Conservation (phyloP, 2,797 vertebrate species). For the Micropoecilia bifurca region DNA sequence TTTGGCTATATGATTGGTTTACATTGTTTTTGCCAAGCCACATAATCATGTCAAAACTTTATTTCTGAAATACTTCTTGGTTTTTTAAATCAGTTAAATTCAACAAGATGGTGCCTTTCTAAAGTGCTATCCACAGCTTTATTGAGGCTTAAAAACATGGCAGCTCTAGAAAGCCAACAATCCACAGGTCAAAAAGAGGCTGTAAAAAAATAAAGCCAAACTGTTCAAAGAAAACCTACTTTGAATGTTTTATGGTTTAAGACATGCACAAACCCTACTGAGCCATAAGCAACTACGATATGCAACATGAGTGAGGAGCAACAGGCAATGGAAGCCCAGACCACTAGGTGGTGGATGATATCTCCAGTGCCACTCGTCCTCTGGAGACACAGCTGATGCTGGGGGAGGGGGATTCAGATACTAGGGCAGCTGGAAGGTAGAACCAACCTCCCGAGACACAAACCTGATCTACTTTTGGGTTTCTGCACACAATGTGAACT, state of each 20-base stretch:
- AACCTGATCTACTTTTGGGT: conserved; percentile 80
- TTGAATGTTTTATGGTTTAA: conserved; percentile 52
- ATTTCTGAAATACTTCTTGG: neutral
- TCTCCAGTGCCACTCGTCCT: conserved; percentile 82
- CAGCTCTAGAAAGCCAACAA: conserved; percentile 7
- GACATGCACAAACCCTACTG: conserved; percentile 80
- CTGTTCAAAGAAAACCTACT: conserved; percentile 58
- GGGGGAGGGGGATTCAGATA: conserved; percentile 37
- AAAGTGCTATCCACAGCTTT: neutral
- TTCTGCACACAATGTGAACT: conserved; percentile 77
- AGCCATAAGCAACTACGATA: conserved; percentile 71
- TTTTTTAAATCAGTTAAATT: neutral
- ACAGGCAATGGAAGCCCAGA: conserved; percentile 61
- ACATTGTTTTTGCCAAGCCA: neutral
- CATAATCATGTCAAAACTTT: neutral
- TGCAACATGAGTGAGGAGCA: conserved; percentile 64
- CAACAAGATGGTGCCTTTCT: neutral
- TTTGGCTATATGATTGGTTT: neutral
- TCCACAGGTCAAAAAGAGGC: conserved; percentile 40
- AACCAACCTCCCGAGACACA: conserved; percentile 58
- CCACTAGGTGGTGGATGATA: conserved; percentile 62
- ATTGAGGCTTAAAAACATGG: neutral
- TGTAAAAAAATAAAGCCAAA: conserved; percentile 20
- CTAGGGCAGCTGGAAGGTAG: conserved; percentile 60
- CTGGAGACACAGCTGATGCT: conserved; percentile 50